These are phyloP conservation scores for Tenebrio molitor DNA, from an alignment of 1,140 invertebrate genomes.

Conservation along the genomic window DNA sequence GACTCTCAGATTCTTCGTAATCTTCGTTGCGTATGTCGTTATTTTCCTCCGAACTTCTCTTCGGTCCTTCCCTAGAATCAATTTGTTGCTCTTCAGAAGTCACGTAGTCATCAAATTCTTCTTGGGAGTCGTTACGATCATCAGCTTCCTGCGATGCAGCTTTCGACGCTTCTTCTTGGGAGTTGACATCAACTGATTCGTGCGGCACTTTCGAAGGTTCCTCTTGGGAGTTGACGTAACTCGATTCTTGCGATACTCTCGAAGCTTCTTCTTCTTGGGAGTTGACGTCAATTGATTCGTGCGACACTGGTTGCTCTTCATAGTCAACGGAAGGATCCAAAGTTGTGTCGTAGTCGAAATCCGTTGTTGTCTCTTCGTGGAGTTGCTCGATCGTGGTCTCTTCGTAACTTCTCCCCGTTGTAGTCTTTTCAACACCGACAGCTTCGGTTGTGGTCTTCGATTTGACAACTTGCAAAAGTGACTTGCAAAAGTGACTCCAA, in stretches of 20 bases:
- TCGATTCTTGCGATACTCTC: no score
- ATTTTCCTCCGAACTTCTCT: conserved; percentile 48
- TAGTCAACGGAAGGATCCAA: conserved; percentile 42
- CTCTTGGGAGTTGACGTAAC: no score
- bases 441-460: conserved; percentile 56
- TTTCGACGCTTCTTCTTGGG: no score
- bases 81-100: conserved; percentile 43
- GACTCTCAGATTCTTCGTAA: conserved; percentile 60
- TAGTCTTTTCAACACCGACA: no score
- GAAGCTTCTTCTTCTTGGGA: conserved; percentile 24
- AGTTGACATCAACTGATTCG: no score
- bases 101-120: conserved; percentile 42
- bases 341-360: conserved; percentile 50
- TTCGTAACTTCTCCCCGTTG: no score
- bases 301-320: no score
- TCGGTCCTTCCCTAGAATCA: conserved; percentile 25
- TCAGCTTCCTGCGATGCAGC: no score
- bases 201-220: no score
- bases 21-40: conserved; percentile 60
- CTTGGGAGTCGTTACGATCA: neutral
- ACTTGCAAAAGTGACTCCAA: conserved; percentile 71
- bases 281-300: no score
- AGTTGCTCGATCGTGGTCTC: conserved; percentile 13
- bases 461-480: conserved; percentile 70
- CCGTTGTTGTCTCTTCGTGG: conserved; percentile 23